Conservation (phyloP, 2,113 vertebrate genomes). For the Lophochroa leadbeateri region DNA sequence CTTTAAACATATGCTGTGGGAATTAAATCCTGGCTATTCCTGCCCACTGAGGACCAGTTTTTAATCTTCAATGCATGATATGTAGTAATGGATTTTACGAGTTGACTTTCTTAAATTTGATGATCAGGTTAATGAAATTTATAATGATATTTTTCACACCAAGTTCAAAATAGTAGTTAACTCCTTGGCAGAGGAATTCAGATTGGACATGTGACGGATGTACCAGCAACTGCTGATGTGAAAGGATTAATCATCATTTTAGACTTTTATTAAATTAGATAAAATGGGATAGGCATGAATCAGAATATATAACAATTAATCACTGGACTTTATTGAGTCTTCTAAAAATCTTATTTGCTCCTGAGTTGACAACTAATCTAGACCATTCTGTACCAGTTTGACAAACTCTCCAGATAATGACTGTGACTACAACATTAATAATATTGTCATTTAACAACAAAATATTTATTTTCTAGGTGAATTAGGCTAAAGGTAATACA, state of each 20-base stretch:
- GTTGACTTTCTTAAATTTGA: constrained; percentile 72
- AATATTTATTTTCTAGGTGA: not conserved
- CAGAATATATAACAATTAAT: constrained; percentile 63
- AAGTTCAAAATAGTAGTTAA: constrained; percentile 72
- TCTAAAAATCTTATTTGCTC: constrained; percentile 60
- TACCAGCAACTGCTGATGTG: constrained; percentile 58
- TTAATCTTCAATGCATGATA: constrained; percentile 72
- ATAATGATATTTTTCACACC: constrained; percentile 70
- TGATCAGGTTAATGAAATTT: constrained; percentile 73
- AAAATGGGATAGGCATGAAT: constrained; percentile 70
- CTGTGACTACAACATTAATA: constrained; percentile 34
- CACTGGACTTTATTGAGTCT: constrained; percentile 57
- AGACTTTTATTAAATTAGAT: constrained; percentile 71
- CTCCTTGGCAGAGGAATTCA: constrained; percentile 69
- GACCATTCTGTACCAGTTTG: constrained; percentile 35
- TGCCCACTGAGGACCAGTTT: constrained; percentile 67
- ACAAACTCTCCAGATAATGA: constrained; percentile 49
- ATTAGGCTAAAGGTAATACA: not conserved
- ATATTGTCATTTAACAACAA: not conserved
- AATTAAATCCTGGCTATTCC: constrained; percentile 69
- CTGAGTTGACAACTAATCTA: constrained; percentile 59
- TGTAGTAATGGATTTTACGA: constrained; percentile 73
- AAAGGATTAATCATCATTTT: constrained; percentile 70
- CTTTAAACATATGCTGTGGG: constrained; percentile 72
- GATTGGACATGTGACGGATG: constrained; percentile 65